Evolutionary conservation across 2,888 invertebrate genomes (phyloP), one percentile per base, ranked within the genome.

Genomic region (Psococerastis gibbosa): DNA sequence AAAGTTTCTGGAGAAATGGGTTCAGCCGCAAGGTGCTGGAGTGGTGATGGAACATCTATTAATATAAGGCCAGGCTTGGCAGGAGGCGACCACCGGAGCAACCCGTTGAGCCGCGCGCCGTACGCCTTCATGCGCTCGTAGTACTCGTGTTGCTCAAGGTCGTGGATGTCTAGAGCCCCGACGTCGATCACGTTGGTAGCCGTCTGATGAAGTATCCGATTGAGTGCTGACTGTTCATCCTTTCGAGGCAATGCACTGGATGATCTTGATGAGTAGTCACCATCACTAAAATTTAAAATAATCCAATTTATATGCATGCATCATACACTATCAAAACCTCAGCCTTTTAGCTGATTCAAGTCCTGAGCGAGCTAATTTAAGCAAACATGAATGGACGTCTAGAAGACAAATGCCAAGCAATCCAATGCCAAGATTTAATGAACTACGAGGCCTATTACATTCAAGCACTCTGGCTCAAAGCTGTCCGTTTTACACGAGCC

Each of bases 101-200:
- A 38, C 13, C 38, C 38, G 20, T 58, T 47, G 54, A 42, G 44
- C 50, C 22, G 38, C 43, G 41, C 52, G 56, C 45, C 48, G 63
- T 83, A 85, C 52, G 75, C 66, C 52, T 77, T 75, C 51, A 80
- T 76, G 49, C 84, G 69, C 55, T 91, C 89, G 54, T 78, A 71
- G 61, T 83, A 88, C 60, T 88, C 91, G 55, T 84, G 81, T 52
- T 85, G 83, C 54, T 91, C 89, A 46, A 91, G 66, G 53, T 80
- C 79, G 60, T 87, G 87, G 8, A 84, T 78, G 49, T 88, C 89
- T 51, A 88, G 68, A 2, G 89, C 85, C 42, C 85, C 82, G n/a
- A 91, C 88, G 66, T 91, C 91, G 55, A 91, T 91, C 47, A 91
- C 87, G 64, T 88, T 87, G 88, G 81, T 81, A 43, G 88, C 87